These are phyloP conservation scores for Odocoileus hemionus DNA, from an alignment of 2,113 vertebrate genomes.

Conservation along the genomic window DNA sequence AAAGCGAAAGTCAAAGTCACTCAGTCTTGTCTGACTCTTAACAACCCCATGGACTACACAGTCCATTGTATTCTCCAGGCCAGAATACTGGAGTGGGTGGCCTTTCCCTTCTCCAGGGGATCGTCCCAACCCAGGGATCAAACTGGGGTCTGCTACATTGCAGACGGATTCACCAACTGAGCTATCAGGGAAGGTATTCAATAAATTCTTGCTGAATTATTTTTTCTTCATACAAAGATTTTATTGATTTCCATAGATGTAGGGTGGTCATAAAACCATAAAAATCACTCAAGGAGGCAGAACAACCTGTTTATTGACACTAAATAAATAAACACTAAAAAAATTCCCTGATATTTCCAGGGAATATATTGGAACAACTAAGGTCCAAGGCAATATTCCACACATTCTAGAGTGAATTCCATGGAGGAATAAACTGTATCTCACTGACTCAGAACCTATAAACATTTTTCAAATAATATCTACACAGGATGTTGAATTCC, in stretches of 20 bases:
- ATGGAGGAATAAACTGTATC: slow-evolving; percentile 67
- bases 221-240: not conserved
- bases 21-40: not conserved
- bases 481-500: slow-evolving; percentile 67
- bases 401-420: slow-evolving; percentile 67
- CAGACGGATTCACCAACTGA: not conserved
- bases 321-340: not conserved
- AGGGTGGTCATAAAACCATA: not conserved
- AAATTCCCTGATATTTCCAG: not conserved
- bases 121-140: not conserved
- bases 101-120: not conserved
- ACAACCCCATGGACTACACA: not conserved
- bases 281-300: slow-evolving; percentile 34
- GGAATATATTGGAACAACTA: slow-evolving; percentile 7
- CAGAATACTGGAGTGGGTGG: not conserved
- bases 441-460: slow-evolving; percentile 74
- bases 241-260: slow-evolving; percentile 8
- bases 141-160: not conserved
- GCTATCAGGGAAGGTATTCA: not conserved
- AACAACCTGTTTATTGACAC: slow-evolving; percentile 49
- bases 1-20: not conserved
- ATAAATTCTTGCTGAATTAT: slow-evolving; percentile 20
- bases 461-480: slow-evolving; percentile 69
- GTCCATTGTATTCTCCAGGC: not conserved
- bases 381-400: slow-evolving; percentile 40